Evolutionary conservation across 2,888 invertebrate species (phyloP).

Genomic region (Drosophila subsilvestris): DNA sequence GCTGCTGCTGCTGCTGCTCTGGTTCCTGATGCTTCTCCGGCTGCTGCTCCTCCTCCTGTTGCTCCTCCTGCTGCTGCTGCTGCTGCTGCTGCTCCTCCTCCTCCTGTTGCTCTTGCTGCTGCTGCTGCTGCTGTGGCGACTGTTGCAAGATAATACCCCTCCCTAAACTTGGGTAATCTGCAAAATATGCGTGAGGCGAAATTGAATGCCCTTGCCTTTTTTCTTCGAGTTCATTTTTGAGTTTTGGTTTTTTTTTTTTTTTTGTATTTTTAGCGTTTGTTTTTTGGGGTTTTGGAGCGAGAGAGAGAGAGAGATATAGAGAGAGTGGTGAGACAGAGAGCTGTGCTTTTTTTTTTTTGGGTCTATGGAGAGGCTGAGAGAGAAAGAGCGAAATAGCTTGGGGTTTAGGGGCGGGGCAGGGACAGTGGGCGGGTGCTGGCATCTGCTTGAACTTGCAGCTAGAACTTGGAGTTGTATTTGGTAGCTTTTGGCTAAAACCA

Average conservation of each 20-base stretch:
- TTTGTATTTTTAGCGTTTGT: conserved; percentile 6
- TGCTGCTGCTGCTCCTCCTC: conserved; percentile 14
- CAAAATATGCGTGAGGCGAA: conserved; percentile 77
- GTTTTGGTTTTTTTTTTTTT: conserved; percentile 34
- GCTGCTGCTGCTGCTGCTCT: conserved; percentile 30
- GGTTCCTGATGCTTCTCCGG: conserved; percentile 4
- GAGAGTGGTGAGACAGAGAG: too few relatives aligned
- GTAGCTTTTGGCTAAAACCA: too few relatives aligned
- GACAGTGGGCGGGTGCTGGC: background rate
- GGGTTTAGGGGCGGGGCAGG: background rate
- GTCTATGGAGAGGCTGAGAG: background rate
- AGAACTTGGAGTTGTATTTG: background rate
- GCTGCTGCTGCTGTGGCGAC: conserved; percentile 23
- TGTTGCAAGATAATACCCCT: conserved; percentile 82
- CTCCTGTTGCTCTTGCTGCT: conserved; percentile 20
- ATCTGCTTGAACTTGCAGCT: background rate
- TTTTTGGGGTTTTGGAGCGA: background rate
- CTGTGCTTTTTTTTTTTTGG: background rate
- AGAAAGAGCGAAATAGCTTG: background rate
- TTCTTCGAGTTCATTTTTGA: conserved; percentile 20
- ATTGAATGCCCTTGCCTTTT: conserved; percentile 54
- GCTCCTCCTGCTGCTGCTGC: conserved; percentile 31
- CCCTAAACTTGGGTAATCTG: conserved; percentile 84
- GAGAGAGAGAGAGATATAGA: background rate
- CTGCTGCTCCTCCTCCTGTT: conserved; percentile 7